Conservation (phyloP, 1,140 invertebrate species). For the Drosophila simulans region DNA sequence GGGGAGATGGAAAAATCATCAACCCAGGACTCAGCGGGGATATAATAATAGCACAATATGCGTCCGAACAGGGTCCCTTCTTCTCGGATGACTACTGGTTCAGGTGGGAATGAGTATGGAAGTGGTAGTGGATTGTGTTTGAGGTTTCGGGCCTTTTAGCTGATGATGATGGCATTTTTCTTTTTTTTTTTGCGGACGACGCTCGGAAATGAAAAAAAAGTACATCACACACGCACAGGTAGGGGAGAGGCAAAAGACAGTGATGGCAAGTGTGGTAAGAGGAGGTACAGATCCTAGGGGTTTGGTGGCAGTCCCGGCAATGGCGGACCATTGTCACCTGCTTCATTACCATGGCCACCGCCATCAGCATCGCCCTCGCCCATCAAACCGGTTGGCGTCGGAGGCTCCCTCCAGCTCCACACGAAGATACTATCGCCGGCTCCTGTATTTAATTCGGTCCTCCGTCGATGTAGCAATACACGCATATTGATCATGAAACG, state of each 20-base stretch:
- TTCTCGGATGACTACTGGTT: neutral
- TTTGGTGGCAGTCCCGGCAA: neutral
- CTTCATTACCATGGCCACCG: neutral
- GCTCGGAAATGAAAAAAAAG: conserved; percentile 1
- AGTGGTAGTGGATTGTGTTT: neutral
- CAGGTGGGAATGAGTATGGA: neutral
- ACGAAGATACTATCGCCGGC: conserved; percentile 52
- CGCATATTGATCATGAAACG: conserved; percentile 42
- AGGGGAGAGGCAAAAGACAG: neutral
- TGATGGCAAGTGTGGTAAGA: neutral
- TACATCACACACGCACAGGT: neutral
- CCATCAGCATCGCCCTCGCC: conserved; percentile 45
- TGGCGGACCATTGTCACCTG: neutral
- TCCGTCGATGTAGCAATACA: conserved; percentile 34
- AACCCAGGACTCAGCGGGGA: conserved; percentile 10
- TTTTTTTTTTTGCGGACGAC: neutral
- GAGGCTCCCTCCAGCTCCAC: conserved; percentile 34
- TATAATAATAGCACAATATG: conserved; percentile 33
- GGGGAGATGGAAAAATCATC: conserved; percentile 5
- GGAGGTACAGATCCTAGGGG: neutral
- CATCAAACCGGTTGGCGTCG: conserved; percentile 14
- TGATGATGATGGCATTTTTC: neutral
- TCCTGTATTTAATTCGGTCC: conserved; percentile 45
- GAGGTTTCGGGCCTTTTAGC: neutral
- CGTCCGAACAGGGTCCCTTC: conserved; percentile 1